Conservation (phyloP, 1,140 invertebrate species). For the Brachystomella parvula region DNA sequence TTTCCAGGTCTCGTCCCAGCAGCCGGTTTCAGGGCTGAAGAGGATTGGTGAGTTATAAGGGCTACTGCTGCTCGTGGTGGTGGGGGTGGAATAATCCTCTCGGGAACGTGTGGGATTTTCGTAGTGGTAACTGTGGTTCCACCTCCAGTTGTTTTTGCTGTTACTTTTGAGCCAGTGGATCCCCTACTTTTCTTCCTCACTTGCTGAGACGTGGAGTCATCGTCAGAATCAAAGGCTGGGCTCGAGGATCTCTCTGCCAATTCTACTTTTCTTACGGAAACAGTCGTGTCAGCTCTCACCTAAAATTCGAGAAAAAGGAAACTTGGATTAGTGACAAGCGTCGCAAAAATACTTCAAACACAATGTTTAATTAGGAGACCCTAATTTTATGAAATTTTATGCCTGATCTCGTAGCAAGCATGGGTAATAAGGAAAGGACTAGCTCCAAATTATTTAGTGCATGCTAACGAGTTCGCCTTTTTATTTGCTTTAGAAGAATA, state of each 20-base stretch:
- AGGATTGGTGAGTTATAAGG: slow-evolving; percentile 11
- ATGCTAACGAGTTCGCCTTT: no score
- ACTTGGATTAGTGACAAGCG: background rate
- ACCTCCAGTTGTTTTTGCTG: slow-evolving; percentile 46
- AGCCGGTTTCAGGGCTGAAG: slow-evolving; percentile 17
- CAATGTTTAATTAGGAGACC: background rate
- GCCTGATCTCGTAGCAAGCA: no score
- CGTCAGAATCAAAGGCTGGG: slow-evolving; percentile 91
- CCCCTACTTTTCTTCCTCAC: slow-evolving; percentile 46
- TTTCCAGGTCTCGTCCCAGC: slow-evolving; percentile 19
- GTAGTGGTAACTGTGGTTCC: slow-evolving; percentile 48
- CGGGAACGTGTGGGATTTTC: background rate
- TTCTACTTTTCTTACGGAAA: slow-evolving; percentile 42
- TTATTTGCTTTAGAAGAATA: no score
- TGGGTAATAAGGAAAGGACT: no score
- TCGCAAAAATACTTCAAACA: background rate
- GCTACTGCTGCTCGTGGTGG: slow-evolving; percentile 38
- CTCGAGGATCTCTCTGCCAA: slow-evolving; percentile 88
- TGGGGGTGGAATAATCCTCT: slow-evolving; percentile 44
- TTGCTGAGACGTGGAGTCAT: slow-evolving; percentile 59
- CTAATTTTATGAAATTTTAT: no score
- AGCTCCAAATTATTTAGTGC: no score
- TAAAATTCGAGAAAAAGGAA: slow-evolving; percentile 10
- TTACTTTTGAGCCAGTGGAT: slow-evolving; percentile 51
- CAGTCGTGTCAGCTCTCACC: slow-evolving; percentile 20